These are phyloP conservation scores for Dendrocincla tyrannina DNA, from an alignment of 2,797 vertebrate species.

Conservation along the genomic window DNA sequence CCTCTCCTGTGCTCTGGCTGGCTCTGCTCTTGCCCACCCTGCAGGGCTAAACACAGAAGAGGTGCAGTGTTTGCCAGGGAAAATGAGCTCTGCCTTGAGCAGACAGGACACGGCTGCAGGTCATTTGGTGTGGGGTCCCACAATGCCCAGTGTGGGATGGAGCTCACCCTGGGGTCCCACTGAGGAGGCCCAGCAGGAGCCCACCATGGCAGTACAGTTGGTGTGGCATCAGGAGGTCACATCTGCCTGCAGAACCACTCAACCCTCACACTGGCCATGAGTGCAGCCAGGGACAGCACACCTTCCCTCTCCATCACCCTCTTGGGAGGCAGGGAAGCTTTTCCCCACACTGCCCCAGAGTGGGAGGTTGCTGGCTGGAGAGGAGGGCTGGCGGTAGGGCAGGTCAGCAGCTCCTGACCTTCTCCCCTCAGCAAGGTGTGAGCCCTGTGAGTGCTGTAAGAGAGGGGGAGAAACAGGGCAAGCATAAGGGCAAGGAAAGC, in stretches of 20 bases:
- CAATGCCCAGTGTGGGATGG: rapidly evolving
- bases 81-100: neutral
- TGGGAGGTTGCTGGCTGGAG: neutral
- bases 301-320: neutral
- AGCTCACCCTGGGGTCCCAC: neutral
- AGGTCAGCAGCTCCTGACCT: neutral
- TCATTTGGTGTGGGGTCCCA: neutral
- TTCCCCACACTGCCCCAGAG: rapidly evolving
- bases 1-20: neutral
- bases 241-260: neutral
- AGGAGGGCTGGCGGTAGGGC: neutral
- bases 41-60: neutral
- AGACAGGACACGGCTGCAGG: neutral
- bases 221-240: no score
- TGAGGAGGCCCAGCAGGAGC: neutral
- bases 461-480: neutral
- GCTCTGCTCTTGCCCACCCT: neutral
- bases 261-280: neutral
- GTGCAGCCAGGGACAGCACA: neutral
- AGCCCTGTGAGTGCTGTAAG: neutral
- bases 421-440: neutral
- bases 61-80: neutral
- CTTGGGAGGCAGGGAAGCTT: neutral
- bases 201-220: neutral
- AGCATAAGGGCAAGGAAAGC: neutral